Evolutionary conservation across 2,113 vertebrate species (phyloP).

Genomic region (Maccullochella peelii): DNA sequence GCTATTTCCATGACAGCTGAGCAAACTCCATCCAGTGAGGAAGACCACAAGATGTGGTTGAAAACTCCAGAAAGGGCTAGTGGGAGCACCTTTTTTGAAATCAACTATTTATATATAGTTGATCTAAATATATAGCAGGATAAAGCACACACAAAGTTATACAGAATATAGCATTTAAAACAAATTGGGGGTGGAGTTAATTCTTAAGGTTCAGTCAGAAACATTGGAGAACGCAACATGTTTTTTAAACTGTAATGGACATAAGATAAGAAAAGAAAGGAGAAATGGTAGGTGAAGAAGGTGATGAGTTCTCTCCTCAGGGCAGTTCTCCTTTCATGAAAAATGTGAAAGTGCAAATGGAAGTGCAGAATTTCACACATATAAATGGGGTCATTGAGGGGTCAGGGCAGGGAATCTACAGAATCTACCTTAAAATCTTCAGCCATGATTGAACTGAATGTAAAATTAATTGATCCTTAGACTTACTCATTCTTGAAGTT

Average conservation of each 20-base stretch:
- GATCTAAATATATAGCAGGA: too few species aligned
- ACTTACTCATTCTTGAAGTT: background rate
- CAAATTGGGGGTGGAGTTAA: background rate
- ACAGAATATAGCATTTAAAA: background rate
- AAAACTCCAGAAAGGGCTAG: background rate
- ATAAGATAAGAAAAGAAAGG: background rate
- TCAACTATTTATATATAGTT: too few species aligned
- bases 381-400: slow-evolving; percentile 23
- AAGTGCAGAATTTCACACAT: slow-evolving; percentile 38
- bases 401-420: background rate
- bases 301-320: slow-evolving; percentile 18
- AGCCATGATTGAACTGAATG: background rate
- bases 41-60: background rate
- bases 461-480: background rate
- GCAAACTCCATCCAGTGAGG: background rate
- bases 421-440: slow-evolving; percentile 4
- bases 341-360: slow-evolving; percentile 48
- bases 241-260: background rate
- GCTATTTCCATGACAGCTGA: background rate
- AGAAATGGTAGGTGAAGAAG: background rate
- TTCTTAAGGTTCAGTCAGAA: background rate
- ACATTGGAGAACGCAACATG: background rate
- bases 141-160: too few species aligned
- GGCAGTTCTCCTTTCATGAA: slow-evolving; percentile 48
- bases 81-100: too few species aligned